Base-by-base conservation (phyloP, 2,888 invertebrate species). In the Agriotes lineatus region DNA sequence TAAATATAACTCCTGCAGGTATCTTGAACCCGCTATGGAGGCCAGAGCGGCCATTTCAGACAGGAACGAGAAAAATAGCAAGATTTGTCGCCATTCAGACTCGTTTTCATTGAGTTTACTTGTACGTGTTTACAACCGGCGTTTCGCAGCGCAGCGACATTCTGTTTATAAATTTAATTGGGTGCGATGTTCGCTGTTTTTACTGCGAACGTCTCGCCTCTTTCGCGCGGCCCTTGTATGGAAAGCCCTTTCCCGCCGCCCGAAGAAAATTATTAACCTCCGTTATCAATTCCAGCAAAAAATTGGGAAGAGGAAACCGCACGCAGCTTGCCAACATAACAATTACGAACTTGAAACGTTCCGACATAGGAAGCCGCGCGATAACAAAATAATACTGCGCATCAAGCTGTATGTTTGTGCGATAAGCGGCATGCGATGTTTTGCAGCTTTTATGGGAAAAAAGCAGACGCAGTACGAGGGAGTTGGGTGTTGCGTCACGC, bases 1-100 rank as follows among this genome's bases (percentile, higher is more conserved):
- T 79, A 80, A 80, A 81, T 78, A 75, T 73, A 72, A 73, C 75
- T 76, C 75, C 79, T n/a, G n/a, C n/a, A 80, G 79, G 79, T 81
- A 77, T 80, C 77, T 80, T 80, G 78, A 81, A 81, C 80, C 79
- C 68, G 59, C 48, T 35, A 56, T 42, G 44, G 69, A 65, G 69
- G 69, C 69, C 69, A 69, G 39, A 69, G 65, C 65, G 56, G 56
- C 60, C 60, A 65, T 65, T 74, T 67, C 58, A 71, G 69, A 68
- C 71, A 54, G 64, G 61, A 70, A 56, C 67, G 63, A 64, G 73
- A 74, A 74, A 75, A 74, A 72, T 71, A 73, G 72, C 70, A 71
- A 72, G 73, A 75, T 75, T 76, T 76, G 74, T 76, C 72, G 73
- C 72, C 73, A 74, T 74, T 73, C 72, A 72, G 67, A 67, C 67